Base-by-base conservation (phyloP, 2,113 vertebrate genomes). In the Nannospalax galili region DNA sequence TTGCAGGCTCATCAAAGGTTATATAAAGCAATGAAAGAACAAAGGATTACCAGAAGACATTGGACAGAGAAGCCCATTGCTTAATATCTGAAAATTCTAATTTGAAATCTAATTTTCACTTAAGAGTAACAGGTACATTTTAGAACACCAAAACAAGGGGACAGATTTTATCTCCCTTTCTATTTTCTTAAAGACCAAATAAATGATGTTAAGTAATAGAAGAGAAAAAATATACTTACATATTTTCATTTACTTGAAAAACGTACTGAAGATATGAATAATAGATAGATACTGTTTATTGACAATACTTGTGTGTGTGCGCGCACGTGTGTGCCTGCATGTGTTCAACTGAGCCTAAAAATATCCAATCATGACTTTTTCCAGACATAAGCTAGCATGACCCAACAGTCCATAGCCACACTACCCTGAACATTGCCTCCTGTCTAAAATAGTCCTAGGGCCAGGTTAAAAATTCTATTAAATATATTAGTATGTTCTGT, bases 31-130 rank as follows among this genome's bases (percentile, higher is more conserved):
- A 90, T 88, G 22, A 42, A 75, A 88, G 79, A 85, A 95, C 62
- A 91, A 89, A 90, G 82, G 58, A 94, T 97, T 97, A 94, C 88
- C 87, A 78, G 92, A 73, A 93, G 74, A 86, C 14, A 45, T 3
- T n/a, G 8, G 45, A 32, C 37, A 89, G 75, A 64, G 78, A 78
- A 88, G 77, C 15, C 40, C 42, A 94, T 75, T 8, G 73, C 64
- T 35, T 7, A 82, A 35, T 52, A 64, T 48, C 58, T 89, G 37
- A 78, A 84, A 86, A 88, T 85, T 88, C 45, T 78, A 77, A 84
- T 92, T 92, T 22, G 87, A 88, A 67, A 8, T 48, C 84, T 85
- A 8, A 24, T 75, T 90, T 84, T 92, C 24, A 92, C 80, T 62
- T 65, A 92, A 78, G 72, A 85, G n/a, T 70, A 90, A 48, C 35